Base-by-base conservation (phyloP, 1,140 invertebrate genomes). In the Nasonia longicornis region DNA sequence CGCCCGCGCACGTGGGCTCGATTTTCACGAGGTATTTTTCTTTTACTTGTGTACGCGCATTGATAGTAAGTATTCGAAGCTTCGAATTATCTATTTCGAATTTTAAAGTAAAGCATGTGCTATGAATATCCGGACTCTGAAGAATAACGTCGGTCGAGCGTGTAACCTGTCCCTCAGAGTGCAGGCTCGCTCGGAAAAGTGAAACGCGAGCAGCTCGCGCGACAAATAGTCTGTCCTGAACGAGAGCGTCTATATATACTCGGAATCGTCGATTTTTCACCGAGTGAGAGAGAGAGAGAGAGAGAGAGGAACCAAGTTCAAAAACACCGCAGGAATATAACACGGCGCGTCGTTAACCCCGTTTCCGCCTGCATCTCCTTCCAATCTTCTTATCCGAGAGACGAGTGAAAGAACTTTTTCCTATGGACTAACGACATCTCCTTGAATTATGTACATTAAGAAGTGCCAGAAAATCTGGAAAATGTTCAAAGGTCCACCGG, bases 181-280 rank as follows among this genome's bases (percentile, higher is more conserved):
- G 52, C 52, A 20, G 16, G 14, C 52, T 14, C 22, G 64, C 14
- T 63, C 14, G 3, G 58, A 3, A 12, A 22, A 70, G 67, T 16
- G 77, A 79, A 72, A 72, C 67, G 20, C 29, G 45, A 72, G 69
- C 48, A 16, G 6, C 69, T n/a, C 66, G 42, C 8, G 45, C 67
- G 45, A 78, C 77, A 58, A 77, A 66, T 69, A 31, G 22, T n/a
- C 29, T 38, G 12, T 11, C n/a, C 42, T 14, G 20, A 52, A 67
- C 63, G 63, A n/a, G 48, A 52, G 10, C 48, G 12, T 16, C 48
- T 38, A 10, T 52, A 14, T 52, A 14, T 58, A 20, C 29, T 22
- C 14, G 35, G 3, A 48, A 69, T 22, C 4, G 38, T 45, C 67
- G 77, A 78, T 71, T 67, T 78, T 78, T 52, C 70, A 72, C 52